These are phyloP conservation scores for Colius striatus DNA, from an alignment of 2,113 vertebrate genomes.

Conservation along the genomic window DNA sequence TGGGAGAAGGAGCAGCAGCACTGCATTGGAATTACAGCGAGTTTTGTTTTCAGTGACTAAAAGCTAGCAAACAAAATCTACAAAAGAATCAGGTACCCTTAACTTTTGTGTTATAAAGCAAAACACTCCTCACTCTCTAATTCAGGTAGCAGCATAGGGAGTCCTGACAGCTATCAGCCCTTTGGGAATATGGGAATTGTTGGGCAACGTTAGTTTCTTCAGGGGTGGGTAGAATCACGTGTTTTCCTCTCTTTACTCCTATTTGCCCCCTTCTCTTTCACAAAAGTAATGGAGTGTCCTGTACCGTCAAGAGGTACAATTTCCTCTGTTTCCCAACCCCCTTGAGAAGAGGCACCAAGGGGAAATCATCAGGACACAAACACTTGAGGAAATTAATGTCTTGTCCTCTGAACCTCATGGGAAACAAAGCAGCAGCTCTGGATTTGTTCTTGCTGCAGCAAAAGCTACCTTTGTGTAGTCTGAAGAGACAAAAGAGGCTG, in stretches of 20 bases:
- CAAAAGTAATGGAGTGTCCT: not conserved
- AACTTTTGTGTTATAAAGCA: not conserved
- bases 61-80: not conserved
- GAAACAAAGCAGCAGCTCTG: not conserved
- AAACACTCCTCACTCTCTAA: not conserved
- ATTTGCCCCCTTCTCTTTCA: not conserved
- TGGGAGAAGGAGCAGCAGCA: not conserved
- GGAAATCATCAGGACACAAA: not conserved
- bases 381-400: not conserved
- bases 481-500: not conserved
- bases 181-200: not conserved
- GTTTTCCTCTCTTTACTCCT: not conserved
- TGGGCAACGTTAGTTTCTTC: not conserved
- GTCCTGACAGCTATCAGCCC: not conserved
- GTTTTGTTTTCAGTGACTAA: not conserved
- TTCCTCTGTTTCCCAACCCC: not conserved
- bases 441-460: not conserved
- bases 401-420: not conserved
- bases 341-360: not conserved
- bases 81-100: not conserved
- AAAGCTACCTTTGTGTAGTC: not conserved
- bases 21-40: not conserved
- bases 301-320: not conserved
- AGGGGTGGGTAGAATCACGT: rapidly evolving
- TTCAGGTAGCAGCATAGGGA: not conserved